phyloP scores from a whole-genome alignment of 2,797 vertebrate species.

The Staurois parvus region DNA sequence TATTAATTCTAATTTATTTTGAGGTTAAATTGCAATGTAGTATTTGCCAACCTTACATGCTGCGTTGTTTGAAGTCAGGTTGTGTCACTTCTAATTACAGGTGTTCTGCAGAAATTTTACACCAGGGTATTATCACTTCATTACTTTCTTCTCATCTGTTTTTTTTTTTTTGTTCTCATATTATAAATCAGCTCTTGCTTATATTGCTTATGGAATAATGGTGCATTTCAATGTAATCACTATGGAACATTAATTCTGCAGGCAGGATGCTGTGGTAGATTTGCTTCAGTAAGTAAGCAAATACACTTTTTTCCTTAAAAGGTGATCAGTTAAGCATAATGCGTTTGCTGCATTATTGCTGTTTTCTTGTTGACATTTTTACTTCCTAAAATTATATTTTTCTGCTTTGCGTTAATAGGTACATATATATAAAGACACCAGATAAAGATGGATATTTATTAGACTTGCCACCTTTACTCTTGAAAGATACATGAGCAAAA shows the following conservation, averaged over 20 bases:
- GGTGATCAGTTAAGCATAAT: not conserved
- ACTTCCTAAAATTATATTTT: not conserved
- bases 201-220: conserved; percentile 40
- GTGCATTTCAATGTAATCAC: conserved; percentile 53
- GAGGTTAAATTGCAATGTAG: conserved; percentile 14
- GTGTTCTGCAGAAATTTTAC: conserved; percentile 18
- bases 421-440: conserved; percentile 21
- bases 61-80: conserved; percentile 40
- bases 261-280: conserved; percentile 47
- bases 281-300: conserved; percentile 31
- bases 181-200: conserved; percentile 54
- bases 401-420: not conserved
- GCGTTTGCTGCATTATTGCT: not conserved
- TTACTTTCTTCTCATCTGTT: conserved; percentile 28
- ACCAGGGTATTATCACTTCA: conserved; percentile 45
- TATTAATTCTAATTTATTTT: conserved; percentile 18
- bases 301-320: conserved; percentile 1
- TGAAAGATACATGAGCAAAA: conserved; percentile 55
- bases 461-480: not conserved
- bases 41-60: conserved; percentile 24
- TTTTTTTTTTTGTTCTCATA: conserved; percentile 35
- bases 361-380: conserved; percentile 10
- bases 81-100: conserved; percentile 45
- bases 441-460: conserved; percentile 35
- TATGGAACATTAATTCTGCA: conserved; percentile 19